Base-by-base conservation (phyloP, 2,797 vertebrate genomes). In the Sebastes minor region DNA sequence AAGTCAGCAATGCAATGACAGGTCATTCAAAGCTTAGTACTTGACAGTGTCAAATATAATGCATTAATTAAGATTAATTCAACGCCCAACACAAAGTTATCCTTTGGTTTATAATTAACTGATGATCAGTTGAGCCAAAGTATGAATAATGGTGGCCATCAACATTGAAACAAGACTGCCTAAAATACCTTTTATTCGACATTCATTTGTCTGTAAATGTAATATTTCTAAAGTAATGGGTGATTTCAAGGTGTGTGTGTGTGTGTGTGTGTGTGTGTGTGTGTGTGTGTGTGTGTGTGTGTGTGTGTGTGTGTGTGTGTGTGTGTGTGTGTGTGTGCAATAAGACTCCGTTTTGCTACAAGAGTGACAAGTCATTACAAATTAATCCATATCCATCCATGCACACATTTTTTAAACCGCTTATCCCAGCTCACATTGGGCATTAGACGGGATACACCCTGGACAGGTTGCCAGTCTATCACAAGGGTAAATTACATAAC, bases 361-460 rank as follows among this genome's bases (percentile, higher is more conserved):
- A 81, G 65, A 46, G 49, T 80, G 74, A 76, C 46, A 82, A 83
- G 80, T 81, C 79, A 87, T 84, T 82, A 80, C 63, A 87, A 81
- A 88, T 76, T 81, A 84, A 92, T 89, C 80, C 82, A 83, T 32
- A 81, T 82, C 69, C 52, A 83, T 84, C 64, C 82, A 81, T 23
- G 55, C 66, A 78, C 66, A 74, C 62, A 27, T 52, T 63, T 82
- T 83, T 61, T 83, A 79, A 86, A 80, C 68, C 27, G 46, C 84
- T 90, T 77, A 90, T 82, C 61, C 66, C 56, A 9, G 68, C 72
- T 81, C 78, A 70, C 63, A 62, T 4, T 8, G 53, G 55, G 67
- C 78, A 70, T 85, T 70, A 74, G 63, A 74, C 61, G 4, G 78
- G 66, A 82, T 57, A 68, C 56, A 74, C 14, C 8, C 18, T 4